Percentiles rank a stretch among this genome's conserved stretches.
Evolutionary conservation across 2,113 vertebrate genomes (phyloP).

Genomic region (Salminus brasiliensis): DNA sequence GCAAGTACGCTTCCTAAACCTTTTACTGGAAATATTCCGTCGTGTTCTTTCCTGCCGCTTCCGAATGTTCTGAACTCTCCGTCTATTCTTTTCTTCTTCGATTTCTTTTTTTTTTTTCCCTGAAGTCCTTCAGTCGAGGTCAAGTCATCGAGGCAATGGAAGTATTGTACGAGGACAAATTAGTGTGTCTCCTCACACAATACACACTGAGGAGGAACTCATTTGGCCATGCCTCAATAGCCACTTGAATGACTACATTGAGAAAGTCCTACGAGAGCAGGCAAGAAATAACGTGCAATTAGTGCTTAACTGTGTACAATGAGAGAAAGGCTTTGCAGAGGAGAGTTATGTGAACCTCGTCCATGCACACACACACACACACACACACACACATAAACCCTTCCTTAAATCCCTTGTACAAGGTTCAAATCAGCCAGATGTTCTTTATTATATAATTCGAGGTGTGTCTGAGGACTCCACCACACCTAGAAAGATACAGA

Average conservation of each 20-base stretch:
- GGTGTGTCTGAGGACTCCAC: background rate
- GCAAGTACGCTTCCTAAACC: background rate
- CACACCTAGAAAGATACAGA: background rate
- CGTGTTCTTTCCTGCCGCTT: background rate
- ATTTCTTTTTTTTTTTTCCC: background rate
- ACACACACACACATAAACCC: no score
- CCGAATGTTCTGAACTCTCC: background rate
- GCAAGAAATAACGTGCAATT: background rate
- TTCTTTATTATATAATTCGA: background rate
- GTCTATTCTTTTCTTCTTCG: background rate
- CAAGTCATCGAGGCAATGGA: constrained; percentile 2
- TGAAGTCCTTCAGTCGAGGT: background rate
- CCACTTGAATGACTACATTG: background rate
- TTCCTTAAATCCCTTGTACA: background rate
- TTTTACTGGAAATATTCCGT: background rate
- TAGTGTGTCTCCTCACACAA: background rate
- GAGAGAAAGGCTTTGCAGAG: background rate
- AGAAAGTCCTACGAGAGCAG: background rate
- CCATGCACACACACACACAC: background rate
- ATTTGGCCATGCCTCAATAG: background rate
- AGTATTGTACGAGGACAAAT: background rate
- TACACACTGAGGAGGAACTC: background rate
- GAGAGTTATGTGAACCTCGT: background rate
- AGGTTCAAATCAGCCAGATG: background rate
- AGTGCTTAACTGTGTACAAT: background rate